phyloP scores from a whole-genome alignment of 2,113 vertebrate genomes.

The Lycaon pictus region DNA sequence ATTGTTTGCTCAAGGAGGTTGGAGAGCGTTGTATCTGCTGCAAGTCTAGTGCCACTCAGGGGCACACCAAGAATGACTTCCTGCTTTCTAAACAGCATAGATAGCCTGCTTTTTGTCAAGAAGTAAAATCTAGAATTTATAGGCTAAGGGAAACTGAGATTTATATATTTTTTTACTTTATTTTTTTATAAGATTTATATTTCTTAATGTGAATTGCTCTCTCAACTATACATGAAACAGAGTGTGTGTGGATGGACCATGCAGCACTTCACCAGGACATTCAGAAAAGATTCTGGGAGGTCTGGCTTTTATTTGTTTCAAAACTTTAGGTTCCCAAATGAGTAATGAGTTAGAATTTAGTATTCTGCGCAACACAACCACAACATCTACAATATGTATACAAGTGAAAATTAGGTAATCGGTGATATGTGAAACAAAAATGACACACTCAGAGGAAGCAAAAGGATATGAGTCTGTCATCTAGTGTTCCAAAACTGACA shows the following conservation, averaged over 20 bases:
- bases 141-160: background rate
- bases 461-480: background rate
- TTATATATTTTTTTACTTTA: background rate
- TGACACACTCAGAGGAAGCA: background rate
- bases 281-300: background rate
- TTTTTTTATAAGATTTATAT: background rate
- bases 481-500: background rate
- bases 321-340: background rate
- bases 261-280: background rate
- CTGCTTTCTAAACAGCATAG: background rate
- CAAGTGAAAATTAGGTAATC: background rate
- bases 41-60: background rate
- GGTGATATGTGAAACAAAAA: background rate
- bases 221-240: background rate
- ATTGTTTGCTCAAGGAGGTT: background rate
- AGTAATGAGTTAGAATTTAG: background rate
- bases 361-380: background rate
- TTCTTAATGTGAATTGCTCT: background rate
- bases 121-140: conserved; percentile 31
- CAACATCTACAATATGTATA: background rate
- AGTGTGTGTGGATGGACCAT: background rate
- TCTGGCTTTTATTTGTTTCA: background rate
- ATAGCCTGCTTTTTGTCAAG: background rate
- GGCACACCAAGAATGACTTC: background rate
- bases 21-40: background rate